phyloP scores from a whole-genome alignment of 2,113 vertebrate species.

The Lanius ludovicianus region DNA sequence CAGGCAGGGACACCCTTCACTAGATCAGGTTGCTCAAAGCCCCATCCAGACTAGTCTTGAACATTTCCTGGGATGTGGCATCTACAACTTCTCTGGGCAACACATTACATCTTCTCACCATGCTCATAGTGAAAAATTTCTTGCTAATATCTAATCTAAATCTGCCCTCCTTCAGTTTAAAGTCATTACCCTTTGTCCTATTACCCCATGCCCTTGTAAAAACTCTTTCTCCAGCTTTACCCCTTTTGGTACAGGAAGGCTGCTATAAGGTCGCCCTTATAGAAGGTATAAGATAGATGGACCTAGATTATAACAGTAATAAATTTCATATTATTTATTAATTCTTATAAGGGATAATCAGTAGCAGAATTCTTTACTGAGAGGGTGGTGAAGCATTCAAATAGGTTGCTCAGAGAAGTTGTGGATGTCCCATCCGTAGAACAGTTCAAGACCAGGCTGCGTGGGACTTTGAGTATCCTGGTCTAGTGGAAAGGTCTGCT shows the following conservation, averaged over 20 bases:
- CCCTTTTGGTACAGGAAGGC: not conserved
- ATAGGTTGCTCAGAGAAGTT: not conserved
- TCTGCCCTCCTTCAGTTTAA: not conserved
- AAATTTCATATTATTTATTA: not conserved
- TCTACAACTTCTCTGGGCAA: not conserved
- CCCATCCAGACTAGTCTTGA: not conserved
- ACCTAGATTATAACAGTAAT: not conserved
- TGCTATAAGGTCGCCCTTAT: not conserved
- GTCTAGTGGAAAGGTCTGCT: not conserved
- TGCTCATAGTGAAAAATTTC: not conserved
- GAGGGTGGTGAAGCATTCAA: not conserved
- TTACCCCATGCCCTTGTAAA: not conserved
- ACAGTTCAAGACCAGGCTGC: not conserved
- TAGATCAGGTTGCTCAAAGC: not conserved
- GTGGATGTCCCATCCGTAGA: not conserved
- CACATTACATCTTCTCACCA: not conserved
- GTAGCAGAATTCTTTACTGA: not conserved
- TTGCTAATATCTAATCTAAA: not conserved
- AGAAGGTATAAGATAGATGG: not conserved
- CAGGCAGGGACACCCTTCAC: not conserved
- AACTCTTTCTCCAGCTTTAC: not conserved
- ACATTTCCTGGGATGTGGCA: not conserved
- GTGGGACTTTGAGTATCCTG: not conserved
- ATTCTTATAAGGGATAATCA: not conserved
- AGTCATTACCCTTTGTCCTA: not conserved